A percentile compares a stretch with the other conserved stretches of the same genome.
phyloP scores from a whole-genome alignment of 2,888 invertebrate species.

The Busseola fusca region DNA sequence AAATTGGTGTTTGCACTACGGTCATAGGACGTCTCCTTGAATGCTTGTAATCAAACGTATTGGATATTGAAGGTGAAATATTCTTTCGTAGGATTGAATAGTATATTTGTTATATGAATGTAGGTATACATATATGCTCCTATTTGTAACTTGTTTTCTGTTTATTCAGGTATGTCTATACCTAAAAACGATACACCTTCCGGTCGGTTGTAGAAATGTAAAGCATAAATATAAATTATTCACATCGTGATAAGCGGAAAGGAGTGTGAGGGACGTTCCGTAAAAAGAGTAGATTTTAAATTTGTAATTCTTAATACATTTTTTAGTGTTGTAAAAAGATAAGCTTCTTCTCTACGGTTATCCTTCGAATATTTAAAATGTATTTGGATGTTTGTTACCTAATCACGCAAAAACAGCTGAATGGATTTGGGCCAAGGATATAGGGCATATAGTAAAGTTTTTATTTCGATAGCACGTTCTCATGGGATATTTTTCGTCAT shows the following conservation, averaged over 20 bases:
- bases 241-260: neutral
- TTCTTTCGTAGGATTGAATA: slow-evolving; percentile 34
- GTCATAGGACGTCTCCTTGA: slow-evolving; percentile 66
- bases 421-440: neutral
- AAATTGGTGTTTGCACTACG: slow-evolving; percentile 81
- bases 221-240: slow-evolving; percentile 2
- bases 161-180: slow-evolving; percentile 1
- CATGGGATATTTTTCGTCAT: neutral
- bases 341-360: neutral
- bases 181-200: neutral
- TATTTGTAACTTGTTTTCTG: neutral
- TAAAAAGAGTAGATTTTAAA: neutral
- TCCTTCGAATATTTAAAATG: neutral
- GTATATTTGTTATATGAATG: slow-evolving; percentile 16
- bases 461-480: neutral
- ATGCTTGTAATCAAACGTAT: slow-evolving; percentile 73
- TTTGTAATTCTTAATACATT: neutral
- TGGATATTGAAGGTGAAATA: slow-evolving; percentile 61
- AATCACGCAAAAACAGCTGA: neutral
- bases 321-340: neutral
- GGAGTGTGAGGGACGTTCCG: neutral
- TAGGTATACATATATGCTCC: neutral
- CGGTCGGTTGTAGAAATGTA: neutral
- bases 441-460: neutral
- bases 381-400: neutral